A percentile compares a stretch with the other conserved stretches of the same genome.
These are phyloP conservation scores for Noctua pronuba DNA, from an alignment of 2,888 invertebrate genomes.

Conservation along the genomic window DNA sequence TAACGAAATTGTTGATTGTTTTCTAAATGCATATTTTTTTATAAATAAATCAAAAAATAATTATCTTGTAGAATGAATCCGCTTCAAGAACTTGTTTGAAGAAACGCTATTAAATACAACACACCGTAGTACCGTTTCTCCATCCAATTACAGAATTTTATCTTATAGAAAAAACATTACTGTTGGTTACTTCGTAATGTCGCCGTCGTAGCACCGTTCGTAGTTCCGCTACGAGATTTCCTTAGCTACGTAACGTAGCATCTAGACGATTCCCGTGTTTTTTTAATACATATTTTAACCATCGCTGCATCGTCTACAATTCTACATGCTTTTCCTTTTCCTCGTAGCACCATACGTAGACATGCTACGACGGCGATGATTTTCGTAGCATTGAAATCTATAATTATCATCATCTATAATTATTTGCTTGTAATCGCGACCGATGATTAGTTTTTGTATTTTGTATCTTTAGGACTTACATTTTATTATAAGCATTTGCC, in stretches of 20 bases:
- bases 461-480: neutral
- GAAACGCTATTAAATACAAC: neutral
- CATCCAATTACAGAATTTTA: neutral
- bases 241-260: conserved; percentile 12
- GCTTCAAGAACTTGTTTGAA: neutral
- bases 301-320: neutral
- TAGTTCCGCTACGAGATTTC: conserved; percentile 28
- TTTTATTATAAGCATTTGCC: no score
- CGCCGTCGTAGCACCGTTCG: conserved; percentile 24
- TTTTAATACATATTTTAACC: neutral
- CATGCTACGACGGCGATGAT: neutral
- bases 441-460: neutral
- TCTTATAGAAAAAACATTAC: neutral
- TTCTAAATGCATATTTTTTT: no score
- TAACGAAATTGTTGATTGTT: neutral
- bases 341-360: neutral
- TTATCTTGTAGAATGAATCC: neutral
- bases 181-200: neutral
- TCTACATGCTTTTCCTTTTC: neutral
- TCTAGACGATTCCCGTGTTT: neutral
- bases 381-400: conserved; percentile 1
- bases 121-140: neutral
- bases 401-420: neutral
- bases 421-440: neutral
- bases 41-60: neutral